phyloP scores from a whole-genome alignment of 2,888 invertebrate genomes.

The Lepidonotus clava region DNA sequence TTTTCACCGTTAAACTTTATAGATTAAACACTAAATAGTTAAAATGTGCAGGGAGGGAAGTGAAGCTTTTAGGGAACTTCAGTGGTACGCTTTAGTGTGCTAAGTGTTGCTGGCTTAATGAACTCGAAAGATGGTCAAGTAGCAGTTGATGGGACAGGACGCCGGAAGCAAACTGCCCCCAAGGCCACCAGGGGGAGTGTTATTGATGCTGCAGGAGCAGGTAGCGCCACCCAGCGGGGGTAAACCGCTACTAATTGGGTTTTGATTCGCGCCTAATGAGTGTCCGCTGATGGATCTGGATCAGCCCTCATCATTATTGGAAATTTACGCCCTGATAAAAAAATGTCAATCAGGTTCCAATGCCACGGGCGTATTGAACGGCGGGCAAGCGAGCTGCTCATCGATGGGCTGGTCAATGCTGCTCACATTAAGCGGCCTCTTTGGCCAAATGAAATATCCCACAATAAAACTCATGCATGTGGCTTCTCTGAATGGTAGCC shows the following conservation, averaged over 20 bases:
- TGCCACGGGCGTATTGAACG: neutral
- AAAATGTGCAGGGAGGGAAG: neutral
- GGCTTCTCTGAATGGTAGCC: too few species aligned
- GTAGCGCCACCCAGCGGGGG: neutral
- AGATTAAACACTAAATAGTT: too few species aligned
- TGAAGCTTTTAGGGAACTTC: neutral
- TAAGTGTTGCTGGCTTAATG: neutral
- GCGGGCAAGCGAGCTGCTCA: conserved; percentile 13
- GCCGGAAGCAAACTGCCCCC: neutral
- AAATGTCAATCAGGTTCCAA: neutral
- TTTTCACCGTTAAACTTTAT: too few species aligned
- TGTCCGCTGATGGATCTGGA: neutral
- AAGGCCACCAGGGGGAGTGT: neutral
- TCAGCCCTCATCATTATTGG: conserved; percentile 39
- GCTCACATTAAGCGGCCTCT: conserved; percentile 1
- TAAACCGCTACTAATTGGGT: conserved; percentile 11
- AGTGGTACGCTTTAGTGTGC: neutral
- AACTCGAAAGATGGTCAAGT: neutral
- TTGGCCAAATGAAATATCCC: conserved; percentile 13
- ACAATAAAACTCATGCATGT: too few species aligned
- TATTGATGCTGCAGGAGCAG: neutral
- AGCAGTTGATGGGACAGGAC: neutral
- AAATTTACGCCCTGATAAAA: conserved; percentile 33
- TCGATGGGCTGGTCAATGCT: conserved; percentile 27
- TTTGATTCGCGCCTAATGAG: conserved; percentile 23